A percentile compares a stretch with the other conserved stretches of the same genome.
Evolutionary conservation across 2,113 vertebrate species (phyloP).

Genomic region (Varanus salvator): DNA sequence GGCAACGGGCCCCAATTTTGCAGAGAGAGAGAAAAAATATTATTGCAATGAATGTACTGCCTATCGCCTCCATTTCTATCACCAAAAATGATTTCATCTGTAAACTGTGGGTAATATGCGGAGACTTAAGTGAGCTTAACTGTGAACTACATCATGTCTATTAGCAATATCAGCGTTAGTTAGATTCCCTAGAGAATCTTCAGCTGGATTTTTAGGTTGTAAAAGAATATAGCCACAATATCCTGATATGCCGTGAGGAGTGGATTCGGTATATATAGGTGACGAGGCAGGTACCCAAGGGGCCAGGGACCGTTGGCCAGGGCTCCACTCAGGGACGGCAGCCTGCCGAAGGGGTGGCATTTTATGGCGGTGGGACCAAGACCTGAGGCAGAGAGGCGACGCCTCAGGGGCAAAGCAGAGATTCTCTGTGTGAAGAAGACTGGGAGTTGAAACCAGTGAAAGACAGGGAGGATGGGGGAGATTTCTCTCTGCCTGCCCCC

Average conservation of each 20-base stretch:
- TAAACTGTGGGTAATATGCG: slow-evolving; percentile 21
- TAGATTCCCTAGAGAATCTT: neutral
- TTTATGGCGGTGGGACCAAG: neutral
- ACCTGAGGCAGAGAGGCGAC: neutral
- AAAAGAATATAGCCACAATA: slow-evolving; percentile 31
- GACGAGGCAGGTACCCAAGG: neutral
- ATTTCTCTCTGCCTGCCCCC: neutral
- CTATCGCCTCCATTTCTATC: slow-evolving; percentile 14
- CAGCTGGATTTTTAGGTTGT: slow-evolving; percentile 28
- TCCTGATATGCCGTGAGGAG: slow-evolving; percentile 3
- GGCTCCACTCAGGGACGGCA: neutral
- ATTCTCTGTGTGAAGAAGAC: neutral
- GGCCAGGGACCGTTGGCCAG: neutral
- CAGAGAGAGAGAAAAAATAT: neutral
- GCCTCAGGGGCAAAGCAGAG: neutral
- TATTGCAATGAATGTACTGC: neutral
- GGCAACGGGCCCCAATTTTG: neutral
- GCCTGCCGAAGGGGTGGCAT: neutral
- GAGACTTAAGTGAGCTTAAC: slow-evolving; percentile 23
- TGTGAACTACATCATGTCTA: slow-evolving; percentile 8
- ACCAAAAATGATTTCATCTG: slow-evolving; percentile 25
- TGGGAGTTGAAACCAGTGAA: neutral
- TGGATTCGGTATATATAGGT: neutral
- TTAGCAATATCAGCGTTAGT: slow-evolving; percentile 20
- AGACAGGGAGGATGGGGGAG: neutral